Conservation (phyloP, 1,140 invertebrate species). For the Drosophila tropicalis region DNA sequence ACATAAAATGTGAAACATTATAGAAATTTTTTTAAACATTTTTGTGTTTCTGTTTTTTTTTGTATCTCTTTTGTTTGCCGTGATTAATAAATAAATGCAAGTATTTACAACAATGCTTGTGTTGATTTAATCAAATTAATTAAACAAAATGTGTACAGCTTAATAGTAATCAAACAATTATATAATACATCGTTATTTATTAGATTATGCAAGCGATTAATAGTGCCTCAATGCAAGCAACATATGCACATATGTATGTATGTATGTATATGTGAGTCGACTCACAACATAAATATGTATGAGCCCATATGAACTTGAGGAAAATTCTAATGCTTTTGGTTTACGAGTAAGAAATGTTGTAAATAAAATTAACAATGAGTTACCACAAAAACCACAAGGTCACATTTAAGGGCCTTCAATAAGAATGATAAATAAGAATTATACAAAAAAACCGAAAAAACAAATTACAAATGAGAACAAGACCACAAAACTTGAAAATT, state of each 20-base stretch:
- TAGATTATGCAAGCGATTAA: conserved; percentile 63
- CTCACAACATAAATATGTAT: conserved; percentile 3
- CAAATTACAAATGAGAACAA: conserved; percentile 45
- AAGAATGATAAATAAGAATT: neutral
- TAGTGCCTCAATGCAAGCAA: conserved; percentile 62
- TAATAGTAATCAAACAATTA: conserved; percentile 40
- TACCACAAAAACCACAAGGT: conserved; percentile 25
- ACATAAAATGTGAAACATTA: conserved; percentile 25
- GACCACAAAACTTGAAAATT: conserved; percentile 18
- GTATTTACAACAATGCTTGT: conserved; percentile 54
- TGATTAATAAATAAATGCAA: conserved; percentile 57
- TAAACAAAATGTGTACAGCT: conserved; percentile 42
- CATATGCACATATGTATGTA: conserved; percentile 49
- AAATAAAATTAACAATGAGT: neutral
- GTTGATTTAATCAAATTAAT: conserved; percentile 62
- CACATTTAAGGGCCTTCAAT: conserved; percentile 38
- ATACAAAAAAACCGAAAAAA: conserved; percentile 2
- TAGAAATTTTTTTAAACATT: neutral
- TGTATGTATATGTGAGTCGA: conserved; percentile 13
- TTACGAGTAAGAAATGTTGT: neutral
- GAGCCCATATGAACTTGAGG: conserved; percentile 28
- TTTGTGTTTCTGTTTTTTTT: conserved; percentile 20
- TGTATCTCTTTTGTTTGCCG: conserved; percentile 21
- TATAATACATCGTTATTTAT: conserved; percentile 60
- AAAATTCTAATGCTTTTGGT: conserved; percentile 30